Base-by-base conservation (phyloP, 2,113 vertebrate species). In the Monopterus albus region DNA sequence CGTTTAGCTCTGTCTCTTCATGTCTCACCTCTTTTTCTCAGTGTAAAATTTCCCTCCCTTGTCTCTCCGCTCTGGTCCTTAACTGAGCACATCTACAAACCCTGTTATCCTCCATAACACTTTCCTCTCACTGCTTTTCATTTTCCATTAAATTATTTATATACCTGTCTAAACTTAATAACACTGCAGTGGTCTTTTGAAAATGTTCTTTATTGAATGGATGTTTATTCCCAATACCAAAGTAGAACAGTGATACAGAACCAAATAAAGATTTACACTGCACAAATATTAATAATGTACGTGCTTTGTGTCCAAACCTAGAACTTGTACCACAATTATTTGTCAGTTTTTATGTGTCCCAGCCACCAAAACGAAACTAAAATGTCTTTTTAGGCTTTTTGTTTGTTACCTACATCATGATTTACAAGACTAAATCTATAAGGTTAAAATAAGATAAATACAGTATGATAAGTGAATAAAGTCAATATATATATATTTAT, bases 141-240 rank as follows among this genome's bases (percentile, higher is more conserved):
- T 65, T 73, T 77, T 0, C 35, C 40, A 56, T 70, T 77, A 62
- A 84, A 84, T 85, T 79, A 83, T 81, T 86, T 83, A 74, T 67
- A 49, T 15, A 68, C 52, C 40, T 65, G 29, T 58, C n/a, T 59
- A 63, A 87, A 79, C 43, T 36, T 79, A 57, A 42, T 81, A 66
- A 71, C 61, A 72, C 69, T 77, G 69, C 42, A 8, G 33, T 33
- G 39, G 35, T 72, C 43, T 76, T 60, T 70, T 21, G 17, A 33
- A 69, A 45, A 49, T 43, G 62, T 36, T 47, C 14, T 40, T 57
- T 58, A 50, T 63, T n/a, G 0, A 69, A 74, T 58, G 5, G 29
- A 33, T 40, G 29, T 20, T 2, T 57, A 42, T 21, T 63, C 5
- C 29, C 38, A 63, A 28, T 20, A 18, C 14, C 11, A 7, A 7